These are phyloP conservation scores for Phalanger gymnotis DNA, from an alignment of 2,797 vertebrate species.

Conservation along the genomic window DNA sequence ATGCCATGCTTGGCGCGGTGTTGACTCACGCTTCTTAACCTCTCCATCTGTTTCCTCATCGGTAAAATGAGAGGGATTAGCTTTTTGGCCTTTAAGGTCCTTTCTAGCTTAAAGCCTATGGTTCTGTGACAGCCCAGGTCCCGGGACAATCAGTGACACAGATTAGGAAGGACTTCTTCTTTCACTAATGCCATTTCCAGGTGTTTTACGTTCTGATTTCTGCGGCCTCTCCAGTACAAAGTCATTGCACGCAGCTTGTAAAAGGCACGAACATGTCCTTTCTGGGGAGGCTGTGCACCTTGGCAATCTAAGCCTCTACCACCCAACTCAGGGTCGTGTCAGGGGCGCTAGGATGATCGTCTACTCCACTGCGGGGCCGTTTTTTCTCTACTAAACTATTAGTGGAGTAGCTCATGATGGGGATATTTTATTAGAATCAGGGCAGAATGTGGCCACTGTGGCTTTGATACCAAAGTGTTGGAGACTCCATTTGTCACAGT, in stretches of 20 bases:
- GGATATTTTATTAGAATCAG: conserved; percentile 16
- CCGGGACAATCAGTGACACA: neutral
- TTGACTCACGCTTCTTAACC: neutral
- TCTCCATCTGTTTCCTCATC: neutral
- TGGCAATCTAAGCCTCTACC: neutral
- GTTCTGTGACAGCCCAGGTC: neutral
- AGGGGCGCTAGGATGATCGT: neutral
- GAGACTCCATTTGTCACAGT: conserved; percentile 37
- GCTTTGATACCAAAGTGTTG: neutral
- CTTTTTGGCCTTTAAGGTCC: neutral
- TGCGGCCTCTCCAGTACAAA: neutral
- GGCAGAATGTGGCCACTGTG: neutral
- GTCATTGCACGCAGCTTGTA: neutral
- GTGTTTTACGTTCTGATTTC: neutral
- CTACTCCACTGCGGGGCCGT: neutral
- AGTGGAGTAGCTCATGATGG: neutral
- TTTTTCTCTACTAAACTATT: neutral
- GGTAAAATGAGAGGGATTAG: neutral
- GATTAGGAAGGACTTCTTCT: neutral
- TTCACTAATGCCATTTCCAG: neutral
- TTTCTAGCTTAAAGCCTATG: neutral
- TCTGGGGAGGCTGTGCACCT: neutral
- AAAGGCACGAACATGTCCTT: neutral
- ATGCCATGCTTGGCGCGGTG: neutral
- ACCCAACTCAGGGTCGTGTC: neutral